A percentile compares a stretch with the other conserved stretches of the same genome.
Evolutionary conservation across 2,888 invertebrate genomes (phyloP).

Genomic region (Neoascia interrupta): DNA sequence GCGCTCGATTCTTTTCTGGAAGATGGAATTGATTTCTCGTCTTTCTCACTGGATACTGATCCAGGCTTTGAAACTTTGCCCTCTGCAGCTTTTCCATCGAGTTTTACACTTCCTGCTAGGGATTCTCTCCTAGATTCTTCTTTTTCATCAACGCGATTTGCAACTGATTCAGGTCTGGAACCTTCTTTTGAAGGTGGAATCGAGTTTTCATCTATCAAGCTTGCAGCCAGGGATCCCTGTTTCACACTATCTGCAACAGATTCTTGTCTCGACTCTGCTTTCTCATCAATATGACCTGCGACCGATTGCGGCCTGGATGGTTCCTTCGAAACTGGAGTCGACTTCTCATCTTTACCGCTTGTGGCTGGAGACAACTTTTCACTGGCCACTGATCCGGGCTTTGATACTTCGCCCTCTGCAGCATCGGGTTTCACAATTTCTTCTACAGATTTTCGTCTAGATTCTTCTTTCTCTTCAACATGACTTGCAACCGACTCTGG

Average conservation of each 20-base stretch:
- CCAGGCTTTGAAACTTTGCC: constrained; percentile 69
- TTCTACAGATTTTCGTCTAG: constrained; percentile 29
- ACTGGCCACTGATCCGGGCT: neutral
- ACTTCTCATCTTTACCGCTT: constrained; percentile 30
- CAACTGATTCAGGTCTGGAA: constrained; percentile 75
- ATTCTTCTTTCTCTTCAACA: constrained; percentile 7
- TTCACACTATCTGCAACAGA: constrained; percentile 6
- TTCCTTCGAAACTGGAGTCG: constrained; percentile 62
- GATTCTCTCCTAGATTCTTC: constrained; percentile 35
- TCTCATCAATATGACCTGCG: constrained; percentile 65
- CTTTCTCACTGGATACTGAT: constrained; percentile 35
- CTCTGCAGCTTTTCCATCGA: constrained; percentile 32
- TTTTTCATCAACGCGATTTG: constrained; percentile 56
- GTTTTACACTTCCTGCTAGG: constrained; percentile 40
- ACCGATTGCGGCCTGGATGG: constrained; percentile 73
- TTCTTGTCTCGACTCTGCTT: constrained; percentile 3
- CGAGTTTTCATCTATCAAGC: constrained; percentile 49
- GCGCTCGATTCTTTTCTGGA: constrained; percentile 64
- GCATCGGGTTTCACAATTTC: constrained; percentile 15
- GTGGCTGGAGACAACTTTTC: constrained; percentile 32
- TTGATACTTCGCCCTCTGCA: constrained; percentile 70
- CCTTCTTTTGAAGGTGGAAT: constrained; percentile 54
- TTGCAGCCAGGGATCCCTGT: constrained; percentile 38
- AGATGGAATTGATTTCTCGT: constrained; percentile 46
- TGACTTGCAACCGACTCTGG: constrained; percentile 55